Conservation (phyloP, 2,113 vertebrate species). For the Zootoca vivipara region DNA sequence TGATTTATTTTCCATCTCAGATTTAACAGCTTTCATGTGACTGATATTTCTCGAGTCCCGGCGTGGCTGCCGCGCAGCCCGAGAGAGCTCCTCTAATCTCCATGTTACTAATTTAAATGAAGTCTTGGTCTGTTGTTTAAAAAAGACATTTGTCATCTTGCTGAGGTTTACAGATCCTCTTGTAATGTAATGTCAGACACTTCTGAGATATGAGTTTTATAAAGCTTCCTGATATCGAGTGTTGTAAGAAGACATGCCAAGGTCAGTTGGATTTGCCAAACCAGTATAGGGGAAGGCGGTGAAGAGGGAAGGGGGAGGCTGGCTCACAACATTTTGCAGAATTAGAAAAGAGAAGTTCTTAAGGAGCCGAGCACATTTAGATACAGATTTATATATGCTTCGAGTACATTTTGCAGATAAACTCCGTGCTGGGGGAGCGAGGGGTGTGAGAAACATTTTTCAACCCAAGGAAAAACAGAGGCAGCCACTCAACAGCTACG, state of each 20-base stretch:
- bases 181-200: slow-evolving; percentile 86
- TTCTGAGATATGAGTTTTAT: slow-evolving; percentile 85
- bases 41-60: slow-evolving; percentile 82
- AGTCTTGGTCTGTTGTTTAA: slow-evolving; percentile 85
- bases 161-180: slow-evolving; percentile 82
- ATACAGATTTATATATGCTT: slow-evolving; percentile 69
- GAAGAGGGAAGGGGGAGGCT: slow-evolving; percentile 9
- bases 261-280: slow-evolving; percentile 74
- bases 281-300: neutral
- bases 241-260: slow-evolving; percentile 83
- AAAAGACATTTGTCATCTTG: slow-evolving; percentile 85
- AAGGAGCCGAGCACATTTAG: slow-evolving; percentile 66
- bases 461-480: slow-evolving; percentile 72
- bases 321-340: slow-evolving; percentile 55
- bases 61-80: slow-evolving; percentile 76
- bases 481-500: slow-evolving; percentile 69
- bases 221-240: slow-evolving; percentile 76
- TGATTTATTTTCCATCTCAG: slow-evolving; percentile 88
- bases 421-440: slow-evolving; percentile 51
- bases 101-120: slow-evolving; percentile 87
- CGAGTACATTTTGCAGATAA: slow-evolving; percentile 70
- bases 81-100: slow-evolving; percentile 81
- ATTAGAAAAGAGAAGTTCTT: slow-evolving; percentile 69
- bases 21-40: slow-evolving; percentile 89
- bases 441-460: slow-evolving; percentile 49